Evolutionary conservation across 2,888 invertebrate species (phyloP), one percentile per base, ranked within the genome.

Genomic region (Lacanobia wlatinum): DNA sequence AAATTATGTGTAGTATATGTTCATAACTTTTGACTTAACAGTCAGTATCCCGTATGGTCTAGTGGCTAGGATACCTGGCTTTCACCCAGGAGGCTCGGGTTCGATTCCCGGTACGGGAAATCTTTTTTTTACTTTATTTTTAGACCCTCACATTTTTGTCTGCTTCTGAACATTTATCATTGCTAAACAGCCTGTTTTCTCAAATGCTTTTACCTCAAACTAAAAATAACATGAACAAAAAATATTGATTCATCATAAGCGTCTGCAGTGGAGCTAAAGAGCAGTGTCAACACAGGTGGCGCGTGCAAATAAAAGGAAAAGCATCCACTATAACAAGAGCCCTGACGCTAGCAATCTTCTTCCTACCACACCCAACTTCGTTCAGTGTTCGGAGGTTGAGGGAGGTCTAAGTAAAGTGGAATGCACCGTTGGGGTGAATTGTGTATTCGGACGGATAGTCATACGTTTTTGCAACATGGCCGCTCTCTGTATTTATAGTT

Each of bases 41-140:
- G 0, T 2, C 63, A 84, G 77, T 65, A 87, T 96, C 96, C 96
- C 96, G 96, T 96, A 96, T 96, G 96, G 96, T 97, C 97, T 97
- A 97, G 97, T 97, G 97, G 97, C 97, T 97, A 97, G 97, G 97
- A 97, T 97, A 97, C 97, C 97, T 97, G 97, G 97, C 97, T 97
- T 96, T 97, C 97, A 97, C 97, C 97, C 97, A 97, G 97, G 97
- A 97, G 97, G 97, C 97, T 97, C 97, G 97, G 97, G 97, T 97
- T 97, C 97, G 97, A 97, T 97, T 97, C 97, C 97, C 97, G 97
- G 97, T 97, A 97, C 96, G 97, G 97, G 97, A 97, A 97, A 77
- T 21, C n/a, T 7, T 9, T 58, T 79, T 83, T 86, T 75, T 23
- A 1, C 8, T n/a, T 34, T 43, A 34, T 64, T 34, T 34, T 34